Evolutionary conservation across 2,888 invertebrate species (phyloP).

Genomic region (Caenorhabditis drosophilae): DNA sequence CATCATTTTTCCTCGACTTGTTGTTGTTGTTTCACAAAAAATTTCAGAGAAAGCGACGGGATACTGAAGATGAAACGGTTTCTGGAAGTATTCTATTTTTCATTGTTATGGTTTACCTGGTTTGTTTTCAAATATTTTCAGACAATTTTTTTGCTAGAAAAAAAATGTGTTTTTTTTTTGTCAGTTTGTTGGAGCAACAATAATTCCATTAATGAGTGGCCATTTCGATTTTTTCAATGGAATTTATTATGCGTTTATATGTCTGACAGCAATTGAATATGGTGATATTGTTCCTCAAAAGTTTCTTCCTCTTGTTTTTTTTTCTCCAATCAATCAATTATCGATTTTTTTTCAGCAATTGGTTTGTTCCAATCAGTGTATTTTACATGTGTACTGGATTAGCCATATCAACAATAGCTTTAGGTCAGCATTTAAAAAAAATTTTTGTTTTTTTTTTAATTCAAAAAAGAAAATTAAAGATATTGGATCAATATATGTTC

Average conservation of each 20-base stretch:
- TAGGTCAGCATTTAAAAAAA: slow-evolving; percentile 41
- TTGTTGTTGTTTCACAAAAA: background rate
- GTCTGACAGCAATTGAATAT: slow-evolving; percentile 67
- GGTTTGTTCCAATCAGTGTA: slow-evolving; percentile 61
- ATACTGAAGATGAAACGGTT: slow-evolving; percentile 36
- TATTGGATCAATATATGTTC: slow-evolving; percentile 63
- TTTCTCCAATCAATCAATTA: background rate
- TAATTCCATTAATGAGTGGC: slow-evolving; percentile 48
- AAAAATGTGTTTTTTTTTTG: background rate
- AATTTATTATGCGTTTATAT: slow-evolving; percentile 63
- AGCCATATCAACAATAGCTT: slow-evolving; percentile 65
- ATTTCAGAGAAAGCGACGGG: slow-evolving; percentile 7
- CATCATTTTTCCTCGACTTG: background rate
- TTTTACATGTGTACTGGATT: slow-evolving; percentile 66
- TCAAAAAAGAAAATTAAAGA: slow-evolving; percentile 40
- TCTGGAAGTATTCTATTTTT: slow-evolving; percentile 48
- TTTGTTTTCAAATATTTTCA: slow-evolving; percentile 8
- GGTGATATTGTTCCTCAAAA: slow-evolving; percentile 63
- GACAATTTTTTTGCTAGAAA: too few species aligned
- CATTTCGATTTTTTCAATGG: slow-evolving; percentile 67
- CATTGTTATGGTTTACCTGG: slow-evolving; percentile 51
- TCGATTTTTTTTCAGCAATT: slow-evolving; percentile 57
- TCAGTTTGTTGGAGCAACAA: slow-evolving; percentile 43
- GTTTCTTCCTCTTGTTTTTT: slow-evolving; percentile 12
- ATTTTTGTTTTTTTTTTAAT: background rate